Evolutionary conservation across 2,797 vertebrate species (phyloP), one percentile per base, ranked within the genome.

Genomic region (Scarus forsteni): DNA sequence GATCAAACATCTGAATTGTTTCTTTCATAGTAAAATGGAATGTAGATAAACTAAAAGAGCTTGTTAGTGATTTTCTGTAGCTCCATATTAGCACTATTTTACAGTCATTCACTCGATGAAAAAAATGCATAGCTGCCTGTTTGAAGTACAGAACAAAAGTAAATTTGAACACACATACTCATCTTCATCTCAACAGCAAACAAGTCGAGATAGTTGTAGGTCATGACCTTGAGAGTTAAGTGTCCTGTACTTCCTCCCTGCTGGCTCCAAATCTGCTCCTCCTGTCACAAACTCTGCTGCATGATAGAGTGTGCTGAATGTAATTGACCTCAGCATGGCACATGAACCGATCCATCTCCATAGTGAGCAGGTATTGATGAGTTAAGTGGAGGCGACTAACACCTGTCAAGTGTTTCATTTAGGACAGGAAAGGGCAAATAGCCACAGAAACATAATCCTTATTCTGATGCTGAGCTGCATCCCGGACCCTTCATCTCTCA

Each of bases 141-240:
- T 40, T 6, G 10, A 40, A 40, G 39, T 40, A 40, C 39, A 6
- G 3, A 3, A 40, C 10, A 40, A 5, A 1, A 9, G 8, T 40
- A 40, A 27, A 27, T 27, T 27, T 27, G 27, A 27, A 27, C 27
- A 27, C 4, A 27, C 27, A 27, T 2, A 27, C 27, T 27, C 27
- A n/a, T n/a, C 27, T 27, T 4, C 27, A 27, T 27, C 27, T 27
- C 27, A 2, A 27, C 2, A 27, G 27, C 27, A 27, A 27, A 27
- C 27, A 27, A 39, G 42, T 11, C 5, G 42, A 43, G 42, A 11
- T 3, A 70, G 76, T 73, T 19, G 40, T 67, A 75, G 65, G 49
- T 71, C 80, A 88, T 86, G 85, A 92, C 90, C 92, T 91, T 91
- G 87, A 87, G 89, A 91, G 90, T 92, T 88, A 90, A 90, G 84